Percentiles rank a stretch among this genome's conserved stretches.
Evolutionary conservation across 2,113 vertebrate species (phyloP).

Genomic region (Chamaetylas fuelleborni): DNA sequence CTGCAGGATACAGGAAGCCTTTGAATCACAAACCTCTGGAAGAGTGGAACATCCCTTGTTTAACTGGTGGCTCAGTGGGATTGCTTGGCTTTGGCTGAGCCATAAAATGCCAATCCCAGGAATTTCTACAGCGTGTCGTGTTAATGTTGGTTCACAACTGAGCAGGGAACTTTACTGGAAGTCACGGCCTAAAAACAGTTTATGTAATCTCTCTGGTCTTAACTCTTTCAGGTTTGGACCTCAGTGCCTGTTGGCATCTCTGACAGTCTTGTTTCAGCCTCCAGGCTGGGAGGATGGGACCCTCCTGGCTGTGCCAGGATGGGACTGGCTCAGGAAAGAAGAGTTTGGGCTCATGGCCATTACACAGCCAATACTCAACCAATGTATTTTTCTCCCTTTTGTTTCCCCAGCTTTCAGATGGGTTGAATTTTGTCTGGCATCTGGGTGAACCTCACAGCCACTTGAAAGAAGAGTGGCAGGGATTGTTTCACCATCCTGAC

Average conservation of each 20-base stretch:
- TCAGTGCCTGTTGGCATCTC: rapidly evolving
- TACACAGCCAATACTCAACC: not conserved
- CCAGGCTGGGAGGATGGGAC: no score
- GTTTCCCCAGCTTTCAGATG: not conserved
- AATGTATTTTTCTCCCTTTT: not conserved
- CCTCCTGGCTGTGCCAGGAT: not conserved
- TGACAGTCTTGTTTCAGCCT: not conserved
- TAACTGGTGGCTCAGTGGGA: not conserved
- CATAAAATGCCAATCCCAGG: not conserved
- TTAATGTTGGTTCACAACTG: not conserved
- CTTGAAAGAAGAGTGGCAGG: not conserved
- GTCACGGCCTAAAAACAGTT: not conserved
- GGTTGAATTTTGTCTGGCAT: not conserved
- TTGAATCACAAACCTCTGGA: not conserved
- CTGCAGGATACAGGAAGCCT: not conserved
- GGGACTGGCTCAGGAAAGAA: not conserved
- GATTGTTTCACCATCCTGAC: not conserved
- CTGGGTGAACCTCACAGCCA: not conserved
- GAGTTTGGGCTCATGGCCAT: not conserved
- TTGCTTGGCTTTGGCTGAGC: not conserved
- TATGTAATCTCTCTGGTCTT: not conserved
- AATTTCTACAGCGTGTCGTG: rapidly evolving
- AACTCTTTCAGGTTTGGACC: not conserved
- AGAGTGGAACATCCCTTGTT: not conserved
- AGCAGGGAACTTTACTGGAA: not conserved